Conservation (phyloP, 2,888 invertebrate genomes). For the Mesorhabditis spiculigera region DNA sequence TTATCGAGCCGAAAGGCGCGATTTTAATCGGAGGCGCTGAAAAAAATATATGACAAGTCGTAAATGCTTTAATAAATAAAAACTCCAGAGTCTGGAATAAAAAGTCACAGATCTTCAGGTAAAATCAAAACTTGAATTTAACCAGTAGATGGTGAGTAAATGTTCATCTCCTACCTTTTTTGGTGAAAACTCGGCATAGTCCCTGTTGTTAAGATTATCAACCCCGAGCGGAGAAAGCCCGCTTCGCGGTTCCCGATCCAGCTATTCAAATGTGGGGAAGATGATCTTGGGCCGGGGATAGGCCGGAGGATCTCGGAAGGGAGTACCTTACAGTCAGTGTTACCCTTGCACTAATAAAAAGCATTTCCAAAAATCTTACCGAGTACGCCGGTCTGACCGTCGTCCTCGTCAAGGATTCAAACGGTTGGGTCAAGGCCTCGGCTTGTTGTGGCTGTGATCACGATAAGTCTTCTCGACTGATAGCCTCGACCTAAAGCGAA, state of each 20-base stretch:
- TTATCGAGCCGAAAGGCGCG: background rate
- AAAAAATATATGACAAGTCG: background rate
- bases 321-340: background rate
- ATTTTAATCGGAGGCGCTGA: background rate
- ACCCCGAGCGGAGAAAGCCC: background rate
- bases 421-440: background rate
- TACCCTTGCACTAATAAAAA: background rate
- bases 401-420: background rate
- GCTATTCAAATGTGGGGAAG: background rate
- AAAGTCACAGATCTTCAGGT: too few species aligned
- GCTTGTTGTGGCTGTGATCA: background rate
- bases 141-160: too few species aligned
- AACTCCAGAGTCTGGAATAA: too few species aligned
- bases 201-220: background rate
- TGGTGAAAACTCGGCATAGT: background rate
- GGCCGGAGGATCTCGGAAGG: background rate
- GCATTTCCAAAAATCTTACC: background rate
- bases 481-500: background rate
- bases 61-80: background rate
- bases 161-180: background rate
- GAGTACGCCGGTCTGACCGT: background rate
- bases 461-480: conserved; percentile 1
- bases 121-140: too few species aligned
- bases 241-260: background rate
- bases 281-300: background rate